These are phyloP conservation scores for Acleris sparsana DNA, from an alignment of 2,888 invertebrate species.

Conservation along the genomic window DNA sequence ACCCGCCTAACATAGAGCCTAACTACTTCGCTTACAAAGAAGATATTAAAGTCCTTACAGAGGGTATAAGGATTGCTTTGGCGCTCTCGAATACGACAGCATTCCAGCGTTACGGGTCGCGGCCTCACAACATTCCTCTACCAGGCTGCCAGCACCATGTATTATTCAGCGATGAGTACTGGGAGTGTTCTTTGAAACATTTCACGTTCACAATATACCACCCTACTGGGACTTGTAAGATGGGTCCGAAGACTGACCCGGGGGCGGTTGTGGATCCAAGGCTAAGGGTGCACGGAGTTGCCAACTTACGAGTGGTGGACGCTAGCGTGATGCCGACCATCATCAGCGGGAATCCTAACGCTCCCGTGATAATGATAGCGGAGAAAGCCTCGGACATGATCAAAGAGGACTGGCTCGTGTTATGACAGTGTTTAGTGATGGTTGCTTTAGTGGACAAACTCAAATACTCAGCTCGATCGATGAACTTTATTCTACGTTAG, in stretches of 20 bases:
- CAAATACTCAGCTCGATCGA: constrained; percentile 39
- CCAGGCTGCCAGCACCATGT: constrained; percentile 90
- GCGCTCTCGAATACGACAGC: constrained; percentile 90
- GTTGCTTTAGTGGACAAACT: constrained; percentile 40
- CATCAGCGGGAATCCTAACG: constrained; percentile 95
- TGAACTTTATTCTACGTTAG: constrained; percentile 23
- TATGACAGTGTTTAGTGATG: constrained; percentile 66
- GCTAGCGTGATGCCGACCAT: constrained; percentile 95
- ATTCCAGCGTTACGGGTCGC: constrained; percentile 91
- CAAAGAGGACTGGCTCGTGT: constrained; percentile 91
- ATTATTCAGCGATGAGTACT: constrained; percentile 91
- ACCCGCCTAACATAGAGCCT: constrained; percentile 93
- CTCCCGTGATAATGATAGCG: constrained; percentile 94
- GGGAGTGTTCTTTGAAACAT: constrained; percentile 93
- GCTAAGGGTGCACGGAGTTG: constrained; percentile 90
- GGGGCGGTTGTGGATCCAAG: constrained; percentile 92
- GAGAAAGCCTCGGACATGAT: constrained; percentile 95
- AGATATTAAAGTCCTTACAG: constrained; percentile 90
- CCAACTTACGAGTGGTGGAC: constrained; percentile 90
- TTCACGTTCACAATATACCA: constrained; percentile 93
- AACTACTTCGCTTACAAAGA: constrained; percentile 95
- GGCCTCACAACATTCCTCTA: constrained; percentile 90
- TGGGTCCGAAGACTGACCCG: constrained; percentile 90
- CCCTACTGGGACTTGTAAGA: constrained; percentile 93
- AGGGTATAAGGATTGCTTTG: constrained; percentile 93